phyloP scores from a whole-genome alignment of 2,797 vertebrate genomes.

The Takifugu rubripes region DNA sequence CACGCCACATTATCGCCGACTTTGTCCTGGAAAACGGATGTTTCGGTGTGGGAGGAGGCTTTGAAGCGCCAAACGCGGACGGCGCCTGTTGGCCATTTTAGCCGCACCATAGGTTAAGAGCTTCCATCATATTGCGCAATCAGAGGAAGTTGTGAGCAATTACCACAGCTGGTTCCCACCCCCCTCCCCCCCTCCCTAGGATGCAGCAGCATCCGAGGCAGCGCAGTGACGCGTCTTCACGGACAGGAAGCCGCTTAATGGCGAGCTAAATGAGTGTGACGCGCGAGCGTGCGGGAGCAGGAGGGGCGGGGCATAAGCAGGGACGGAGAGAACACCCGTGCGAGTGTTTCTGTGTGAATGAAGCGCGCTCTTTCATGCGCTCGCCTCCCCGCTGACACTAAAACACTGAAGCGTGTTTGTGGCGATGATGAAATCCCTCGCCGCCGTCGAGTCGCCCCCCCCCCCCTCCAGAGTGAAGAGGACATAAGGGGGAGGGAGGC shows the following conservation, averaged over 20 bases:
- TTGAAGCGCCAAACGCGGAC: too few species aligned
- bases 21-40: too few species aligned
- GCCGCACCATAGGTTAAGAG: too few species aligned
- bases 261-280: constrained; percentile 53
- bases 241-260: constrained; percentile 50
- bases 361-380: constrained; percentile 40
- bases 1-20: too few species aligned
- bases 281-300: neutral
- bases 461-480: constrained; percentile 55
- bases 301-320: constrained; percentile 16
- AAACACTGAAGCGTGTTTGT: constrained; percentile 24
- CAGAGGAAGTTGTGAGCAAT: constrained; percentile 8
- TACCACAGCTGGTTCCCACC: constrained; percentile 32
- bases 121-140: too few species aligned
- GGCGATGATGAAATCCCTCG: constrained; percentile 35
- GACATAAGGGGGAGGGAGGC: constrained; percentile 65
- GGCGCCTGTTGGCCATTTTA: too few species aligned
- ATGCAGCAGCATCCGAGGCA: constrained; percentile 14
- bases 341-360: constrained; percentile 47
- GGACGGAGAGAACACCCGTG: constrained; percentile 24
- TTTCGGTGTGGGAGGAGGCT: too few species aligned
- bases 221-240: constrained; percentile 29
- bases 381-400: constrained; percentile 14
- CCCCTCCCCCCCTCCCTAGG: neutral
- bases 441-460: constrained; percentile 44